phyloP scores from a whole-genome alignment of 2,888 invertebrate species.

The Acanthosepion esculentum region DNA sequence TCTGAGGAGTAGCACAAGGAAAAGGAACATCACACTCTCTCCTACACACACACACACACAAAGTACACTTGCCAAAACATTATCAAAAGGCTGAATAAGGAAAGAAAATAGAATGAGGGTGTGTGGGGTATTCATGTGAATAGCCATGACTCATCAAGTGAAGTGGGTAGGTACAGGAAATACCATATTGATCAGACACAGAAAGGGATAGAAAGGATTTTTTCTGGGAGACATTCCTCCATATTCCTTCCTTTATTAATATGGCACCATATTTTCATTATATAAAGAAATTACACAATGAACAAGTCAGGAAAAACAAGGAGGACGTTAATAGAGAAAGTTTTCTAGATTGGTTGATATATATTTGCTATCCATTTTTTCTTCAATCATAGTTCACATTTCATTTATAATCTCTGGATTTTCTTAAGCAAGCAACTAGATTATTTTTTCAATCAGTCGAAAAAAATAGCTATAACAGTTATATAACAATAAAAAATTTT shows the following conservation, averaged over 20 bases:
- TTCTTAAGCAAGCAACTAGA: no score
- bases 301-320: background rate
- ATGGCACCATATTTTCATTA: background rate
- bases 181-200: constrained; percentile 1
- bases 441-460: no score
- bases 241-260: background rate
- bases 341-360: background rate
- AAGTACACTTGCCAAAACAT: background rate
- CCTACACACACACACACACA: background rate
- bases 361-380: no score
- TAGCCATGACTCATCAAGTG: background rate
- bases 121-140: background rate
- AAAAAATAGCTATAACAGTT: no score
- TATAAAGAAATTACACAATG: background rate
- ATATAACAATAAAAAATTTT: no score
- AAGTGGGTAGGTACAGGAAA: constrained; percentile 18
- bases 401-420: no score
- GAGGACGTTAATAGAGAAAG: background rate
- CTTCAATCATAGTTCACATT: no score
- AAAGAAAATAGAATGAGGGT: background rate
- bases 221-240: background rate
- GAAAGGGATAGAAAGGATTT: background rate
- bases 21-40: background rate
- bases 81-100: background rate
- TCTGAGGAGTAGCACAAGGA: background rate